phyloP scores from a whole-genome alignment of 1,140 invertebrate genomes.

The Centruroides sculpturatus region DNA sequence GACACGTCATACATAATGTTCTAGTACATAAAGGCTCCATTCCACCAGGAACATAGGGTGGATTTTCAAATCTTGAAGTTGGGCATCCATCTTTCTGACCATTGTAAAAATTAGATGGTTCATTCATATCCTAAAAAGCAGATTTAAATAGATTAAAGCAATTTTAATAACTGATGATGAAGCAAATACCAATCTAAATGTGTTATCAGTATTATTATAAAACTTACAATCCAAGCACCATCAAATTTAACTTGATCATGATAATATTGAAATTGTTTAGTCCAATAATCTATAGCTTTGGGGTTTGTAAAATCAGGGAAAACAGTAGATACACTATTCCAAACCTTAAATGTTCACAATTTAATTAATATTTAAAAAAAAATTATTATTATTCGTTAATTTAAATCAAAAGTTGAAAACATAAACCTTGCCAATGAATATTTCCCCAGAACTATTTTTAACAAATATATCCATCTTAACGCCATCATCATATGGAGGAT shows the following conservation, averaged over 20 bases:
- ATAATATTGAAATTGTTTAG: slow-evolving; percentile 47
- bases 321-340: slow-evolving; percentile 27
- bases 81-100: slow-evolving; percentile 33
- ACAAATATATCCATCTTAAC: slow-evolving; percentile 22
- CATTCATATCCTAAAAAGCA: slow-evolving; percentile 19
- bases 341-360: slow-evolving; percentile 13
- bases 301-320: slow-evolving; percentile 80
- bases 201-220: not conserved
- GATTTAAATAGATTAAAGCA: not conserved
- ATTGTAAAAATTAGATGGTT: slow-evolving; percentile 20
- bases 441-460: slow-evolving; percentile 17
- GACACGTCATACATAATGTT: slow-evolving; percentile 70
- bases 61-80: slow-evolving; percentile 43
- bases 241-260: slow-evolving; percentile 51
- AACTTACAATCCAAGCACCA: slow-evolving; percentile 54
- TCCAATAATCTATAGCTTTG: slow-evolving; percentile 54
- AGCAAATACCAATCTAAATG: too few relatives aligned
- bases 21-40: slow-evolving; percentile 42
- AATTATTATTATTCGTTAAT: not conserved
- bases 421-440: slow-evolving; percentile 16
- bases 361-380: not conserved
- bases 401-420: not conserved
- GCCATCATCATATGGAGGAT: slow-evolving; percentile 24
- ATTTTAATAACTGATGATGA: not conserved
- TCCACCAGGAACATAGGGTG: slow-evolving; percentile 48